Conservation (phyloP, 1,140 invertebrate genomes). For the Trissolcus basalis region DNA sequence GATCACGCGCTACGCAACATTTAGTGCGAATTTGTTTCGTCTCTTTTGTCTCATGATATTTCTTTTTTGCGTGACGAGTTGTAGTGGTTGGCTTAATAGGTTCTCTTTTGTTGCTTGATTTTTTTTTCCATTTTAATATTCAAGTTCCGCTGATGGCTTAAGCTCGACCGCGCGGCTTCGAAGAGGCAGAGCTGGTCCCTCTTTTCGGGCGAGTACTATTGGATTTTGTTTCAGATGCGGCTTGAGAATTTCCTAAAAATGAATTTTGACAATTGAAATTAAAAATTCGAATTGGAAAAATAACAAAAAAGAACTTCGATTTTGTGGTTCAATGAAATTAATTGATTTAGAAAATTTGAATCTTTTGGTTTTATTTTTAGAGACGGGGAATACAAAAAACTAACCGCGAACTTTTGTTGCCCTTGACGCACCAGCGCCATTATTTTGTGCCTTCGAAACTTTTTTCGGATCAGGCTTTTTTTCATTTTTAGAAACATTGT, state of each 20-base stretch:
- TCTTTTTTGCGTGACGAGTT: neutral
- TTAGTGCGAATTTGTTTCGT: neutral
- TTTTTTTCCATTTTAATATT: neutral
- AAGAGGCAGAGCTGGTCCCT: slow-evolving; percentile 25
- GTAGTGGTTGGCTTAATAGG: neutral
- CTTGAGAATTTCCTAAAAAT: slow-evolving; percentile 35
- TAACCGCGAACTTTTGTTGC: slow-evolving; percentile 41
- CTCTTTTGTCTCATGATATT: neutral
- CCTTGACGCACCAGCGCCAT: slow-evolving; percentile 33
- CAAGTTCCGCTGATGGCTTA: slow-evolving; percentile 9
- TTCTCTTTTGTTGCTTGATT: neutral
- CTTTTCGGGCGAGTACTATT: slow-evolving; percentile 39
- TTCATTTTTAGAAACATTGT: slow-evolving; percentile 32
- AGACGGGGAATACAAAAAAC: slow-evolving; percentile 2
- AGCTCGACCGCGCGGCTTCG: slow-evolving; percentile 33
- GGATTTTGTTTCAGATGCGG: slow-evolving; percentile 21
- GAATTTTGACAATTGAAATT: slow-evolving; percentile 1
- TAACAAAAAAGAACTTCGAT: too few relatives aligned
- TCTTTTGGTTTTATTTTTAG: too few relatives aligned
- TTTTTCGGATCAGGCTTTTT: slow-evolving; percentile 18
- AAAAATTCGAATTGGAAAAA: neutral
- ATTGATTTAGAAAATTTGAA: too few relatives aligned
- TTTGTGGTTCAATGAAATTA: too few relatives aligned
- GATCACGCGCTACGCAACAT: neutral
- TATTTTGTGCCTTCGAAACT: slow-evolving; percentile 21